phyloP scores from a whole-genome alignment of 2,113 vertebrate species.

The Leptocoma aspasia region DNA sequence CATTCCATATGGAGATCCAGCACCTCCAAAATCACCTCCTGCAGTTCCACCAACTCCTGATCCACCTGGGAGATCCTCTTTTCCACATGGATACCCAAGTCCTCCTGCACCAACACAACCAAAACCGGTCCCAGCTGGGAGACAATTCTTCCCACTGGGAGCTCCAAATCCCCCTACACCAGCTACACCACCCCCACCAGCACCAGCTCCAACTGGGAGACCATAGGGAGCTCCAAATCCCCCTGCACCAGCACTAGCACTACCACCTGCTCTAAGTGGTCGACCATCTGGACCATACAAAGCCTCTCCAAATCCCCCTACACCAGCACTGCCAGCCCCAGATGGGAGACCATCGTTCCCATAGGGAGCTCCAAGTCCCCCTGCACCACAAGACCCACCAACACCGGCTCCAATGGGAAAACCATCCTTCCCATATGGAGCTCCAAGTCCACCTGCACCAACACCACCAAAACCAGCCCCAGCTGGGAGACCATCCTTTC shows the following conservation, averaged over 20 bases:
- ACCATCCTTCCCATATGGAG: neutral
- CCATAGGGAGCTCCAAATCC: neutral
- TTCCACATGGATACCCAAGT: neutral
- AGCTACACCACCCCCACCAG: neutral
- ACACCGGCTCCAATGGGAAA: fast-evolving
- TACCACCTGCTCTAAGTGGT: neutral
- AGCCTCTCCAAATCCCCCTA: too few species aligned
- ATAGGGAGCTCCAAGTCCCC: fast-evolving
- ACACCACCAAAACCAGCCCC: neutral
- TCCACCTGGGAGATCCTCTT: neutral
- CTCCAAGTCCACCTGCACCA: fast-evolving
- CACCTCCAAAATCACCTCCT: too few species aligned
- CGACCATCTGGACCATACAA: too few species aligned
- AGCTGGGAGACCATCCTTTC: neutral
- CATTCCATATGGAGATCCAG: too few species aligned
- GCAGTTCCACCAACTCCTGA: fast-evolving
- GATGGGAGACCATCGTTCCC: neutral
- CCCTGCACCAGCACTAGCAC: too few species aligned
- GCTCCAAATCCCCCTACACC: fast-evolving
- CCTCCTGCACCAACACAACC: neutral
- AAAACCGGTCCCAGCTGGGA: neutral
- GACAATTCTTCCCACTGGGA: neutral
- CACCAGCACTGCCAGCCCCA: neutral
- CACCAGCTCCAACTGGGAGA: neutral
- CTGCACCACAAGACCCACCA: neutral